Evolutionary conservation across 1,140 invertebrate species (phyloP).

Genomic region (Sycophaga agraensis): DNA sequence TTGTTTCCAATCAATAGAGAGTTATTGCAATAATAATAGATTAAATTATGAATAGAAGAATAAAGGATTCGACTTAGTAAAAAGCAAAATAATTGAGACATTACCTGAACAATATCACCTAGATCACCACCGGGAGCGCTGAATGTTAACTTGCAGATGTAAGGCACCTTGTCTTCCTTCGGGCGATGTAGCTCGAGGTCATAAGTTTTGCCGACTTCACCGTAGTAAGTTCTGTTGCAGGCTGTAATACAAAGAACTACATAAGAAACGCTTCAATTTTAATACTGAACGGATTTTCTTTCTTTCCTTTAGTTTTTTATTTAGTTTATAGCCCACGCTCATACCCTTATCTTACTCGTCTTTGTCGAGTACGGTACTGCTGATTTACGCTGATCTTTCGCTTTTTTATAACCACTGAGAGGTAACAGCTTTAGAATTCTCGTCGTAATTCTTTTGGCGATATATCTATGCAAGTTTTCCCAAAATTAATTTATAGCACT

Average conservation of each 20-base stretch:
- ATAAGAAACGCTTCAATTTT: no score
- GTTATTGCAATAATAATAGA: not conserved
- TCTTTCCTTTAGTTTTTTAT: not conserved
- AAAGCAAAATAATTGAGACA: not conserved
- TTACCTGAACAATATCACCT: conserved; percentile 83
- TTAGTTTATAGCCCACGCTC: not conserved
- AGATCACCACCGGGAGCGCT: conserved; percentile 79
- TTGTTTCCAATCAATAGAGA: no score
- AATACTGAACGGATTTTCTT: no score
- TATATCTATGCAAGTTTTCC: no score
- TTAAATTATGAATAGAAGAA: not conserved
- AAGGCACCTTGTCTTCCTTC: conserved; percentile 78
- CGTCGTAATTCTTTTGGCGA: no score
- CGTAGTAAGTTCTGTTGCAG: conserved; percentile 84
- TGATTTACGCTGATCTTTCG: no score
- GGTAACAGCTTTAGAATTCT: no score
- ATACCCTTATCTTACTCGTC: no score
- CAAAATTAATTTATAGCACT: no score
- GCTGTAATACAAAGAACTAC: conserved; percentile 65
- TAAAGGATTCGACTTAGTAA: not conserved
- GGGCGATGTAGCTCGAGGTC: conserved; percentile 78
- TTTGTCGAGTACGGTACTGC: no score
- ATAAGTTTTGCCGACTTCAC: conserved; percentile 80
- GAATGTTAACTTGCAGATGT: conserved; percentile 82
- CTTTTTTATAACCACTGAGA: no score